Percentiles rank a stretch among this genome's conserved stretches.
phyloP scores from a whole-genome alignment of 2,113 vertebrate genomes.

The Thermophis baileyi region DNA sequence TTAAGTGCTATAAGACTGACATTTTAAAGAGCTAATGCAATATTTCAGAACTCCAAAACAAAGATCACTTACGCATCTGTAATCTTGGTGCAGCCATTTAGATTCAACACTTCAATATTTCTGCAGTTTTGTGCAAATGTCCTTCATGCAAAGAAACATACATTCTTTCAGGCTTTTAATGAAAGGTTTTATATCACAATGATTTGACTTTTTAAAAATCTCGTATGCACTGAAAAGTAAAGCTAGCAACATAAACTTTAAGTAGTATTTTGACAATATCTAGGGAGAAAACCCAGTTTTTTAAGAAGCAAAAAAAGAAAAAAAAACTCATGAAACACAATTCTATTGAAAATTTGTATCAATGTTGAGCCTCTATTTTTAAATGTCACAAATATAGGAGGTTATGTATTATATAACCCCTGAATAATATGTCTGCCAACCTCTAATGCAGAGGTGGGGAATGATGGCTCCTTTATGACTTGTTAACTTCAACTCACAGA shows the following conservation, averaged over 20 bases:
- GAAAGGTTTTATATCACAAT: neutral
- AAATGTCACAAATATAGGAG: too few relatives aligned
- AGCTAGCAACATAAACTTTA: neutral
- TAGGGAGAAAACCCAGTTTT: neutral
- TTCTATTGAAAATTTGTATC: neutral
- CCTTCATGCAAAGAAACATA: slow-evolving; percentile 66
- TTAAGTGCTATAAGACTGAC: neutral
- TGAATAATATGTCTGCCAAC: too few relatives aligned
- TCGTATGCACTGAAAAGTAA: neutral
- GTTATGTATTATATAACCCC: neutral
- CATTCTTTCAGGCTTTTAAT: slow-evolving; percentile 5
- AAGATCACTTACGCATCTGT: slow-evolving; percentile 84
- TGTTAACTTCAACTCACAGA: neutral
- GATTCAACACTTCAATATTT: slow-evolving; percentile 94
- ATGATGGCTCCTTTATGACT: neutral
- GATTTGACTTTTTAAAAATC: neutral
- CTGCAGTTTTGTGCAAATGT: slow-evolving; percentile 98
- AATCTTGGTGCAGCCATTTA: slow-evolving; percentile 98
- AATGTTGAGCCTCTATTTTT: neutral
- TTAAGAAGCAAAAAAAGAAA: neutral
- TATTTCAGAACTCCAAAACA: neutral
- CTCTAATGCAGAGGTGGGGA: neutral
- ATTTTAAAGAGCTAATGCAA: neutral
- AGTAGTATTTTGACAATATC: neutral
- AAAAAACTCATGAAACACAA: neutral